Conservation (phyloP, 2,888 invertebrate genomes). For the Stramonita haemastoma region DNA sequence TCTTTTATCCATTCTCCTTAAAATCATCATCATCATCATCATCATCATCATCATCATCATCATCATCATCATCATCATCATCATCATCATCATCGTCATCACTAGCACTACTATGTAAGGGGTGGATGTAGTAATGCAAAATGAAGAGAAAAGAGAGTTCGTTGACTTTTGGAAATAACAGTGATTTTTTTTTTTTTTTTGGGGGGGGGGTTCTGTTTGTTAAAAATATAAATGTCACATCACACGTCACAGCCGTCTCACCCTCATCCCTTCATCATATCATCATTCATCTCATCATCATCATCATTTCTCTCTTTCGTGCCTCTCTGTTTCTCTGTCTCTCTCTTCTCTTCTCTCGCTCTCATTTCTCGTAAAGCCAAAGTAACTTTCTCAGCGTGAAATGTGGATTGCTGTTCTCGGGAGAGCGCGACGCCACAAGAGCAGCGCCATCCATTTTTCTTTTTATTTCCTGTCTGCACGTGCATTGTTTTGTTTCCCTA, state of each 20-base stretch:
- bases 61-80: too few relatives aligned
- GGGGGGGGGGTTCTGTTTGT: too few relatives aligned
- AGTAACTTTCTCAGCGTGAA: neutral
- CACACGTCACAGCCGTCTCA: neutral
- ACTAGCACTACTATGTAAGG: too few relatives aligned
- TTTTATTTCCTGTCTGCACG: neutral
- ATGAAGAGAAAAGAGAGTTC: too few relatives aligned
- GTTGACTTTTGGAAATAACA: too few relatives aligned
- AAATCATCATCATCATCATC: too few relatives aligned
- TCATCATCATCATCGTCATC: too few relatives aligned
- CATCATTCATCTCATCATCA: neutral
- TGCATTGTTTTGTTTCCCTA: neutral
- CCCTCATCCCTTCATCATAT: neutral
- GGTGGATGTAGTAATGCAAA: too few relatives aligned
- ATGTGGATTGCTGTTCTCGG: neutral
- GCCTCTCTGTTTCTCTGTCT: neutral
- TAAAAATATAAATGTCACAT: too few relatives aligned
- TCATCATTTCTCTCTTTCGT: neutral
- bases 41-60: too few relatives aligned
- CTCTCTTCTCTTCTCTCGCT: neutral
- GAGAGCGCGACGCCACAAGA: neutral
- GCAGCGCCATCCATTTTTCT: neutral
- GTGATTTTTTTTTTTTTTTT: too few relatives aligned
- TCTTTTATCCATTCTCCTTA: too few relatives aligned
- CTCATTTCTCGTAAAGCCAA: neutral